phyloP scores from a whole-genome alignment of 2,113 vertebrate genomes.

The Tringa solitaria region DNA sequence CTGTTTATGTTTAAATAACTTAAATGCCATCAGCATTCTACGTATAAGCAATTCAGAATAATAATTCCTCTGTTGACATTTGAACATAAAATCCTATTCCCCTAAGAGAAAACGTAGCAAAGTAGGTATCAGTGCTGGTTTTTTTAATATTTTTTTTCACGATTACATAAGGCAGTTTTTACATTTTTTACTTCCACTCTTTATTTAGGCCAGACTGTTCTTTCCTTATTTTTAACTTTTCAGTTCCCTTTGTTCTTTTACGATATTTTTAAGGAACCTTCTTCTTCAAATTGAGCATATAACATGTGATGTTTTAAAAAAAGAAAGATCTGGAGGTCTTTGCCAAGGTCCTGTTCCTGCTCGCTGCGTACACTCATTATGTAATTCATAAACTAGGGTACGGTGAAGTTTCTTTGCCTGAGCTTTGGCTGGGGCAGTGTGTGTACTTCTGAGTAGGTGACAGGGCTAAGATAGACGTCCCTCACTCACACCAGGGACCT shows the following conservation, averaged over 20 bases:
- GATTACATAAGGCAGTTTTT: constrained; percentile 42
- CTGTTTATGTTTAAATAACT: constrained; percentile 1
- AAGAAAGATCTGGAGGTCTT: not conserved
- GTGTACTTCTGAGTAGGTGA: not conserved
- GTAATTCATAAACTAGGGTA: not conserved
- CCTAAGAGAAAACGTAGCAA: not conserved
- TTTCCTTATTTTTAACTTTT: constrained; percentile 45
- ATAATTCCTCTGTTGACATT: not conserved
- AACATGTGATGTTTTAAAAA: not conserved
- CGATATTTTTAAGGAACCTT: not conserved
- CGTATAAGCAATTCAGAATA: not conserved
- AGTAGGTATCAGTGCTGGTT: not conserved
- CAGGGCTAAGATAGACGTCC: not conserved
- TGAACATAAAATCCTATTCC: not conserved
- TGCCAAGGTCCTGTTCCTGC: not conserved
- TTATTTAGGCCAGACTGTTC: constrained; percentile 45
- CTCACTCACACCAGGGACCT: accelerated
- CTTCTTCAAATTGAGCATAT: not conserved
- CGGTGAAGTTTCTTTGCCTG: not conserved
- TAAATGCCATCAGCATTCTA: not conserved
- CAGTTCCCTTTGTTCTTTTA: constrained; percentile 28
- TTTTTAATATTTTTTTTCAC: not conserved
- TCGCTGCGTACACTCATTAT: not conserved
- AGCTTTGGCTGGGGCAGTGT: not conserved
- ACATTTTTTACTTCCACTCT: not conserved